Percentiles rank a stretch among this genome's conserved stretches.
Evolutionary conservation across 2,888 invertebrate genomes (phyloP).

Genomic region (Epirrita christyi): DNA sequence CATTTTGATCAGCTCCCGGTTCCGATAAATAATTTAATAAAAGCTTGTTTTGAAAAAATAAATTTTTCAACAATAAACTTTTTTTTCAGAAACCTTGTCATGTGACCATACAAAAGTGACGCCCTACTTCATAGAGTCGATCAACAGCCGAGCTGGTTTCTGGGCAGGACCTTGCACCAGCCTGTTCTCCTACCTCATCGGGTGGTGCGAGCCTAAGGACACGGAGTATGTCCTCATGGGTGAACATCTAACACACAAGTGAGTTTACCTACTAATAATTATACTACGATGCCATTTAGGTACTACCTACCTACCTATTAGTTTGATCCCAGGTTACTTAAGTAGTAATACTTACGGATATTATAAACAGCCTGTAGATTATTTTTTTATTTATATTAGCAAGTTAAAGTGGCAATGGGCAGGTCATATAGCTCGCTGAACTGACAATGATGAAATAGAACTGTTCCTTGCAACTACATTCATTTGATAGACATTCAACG

Average conservation of each 20-base stretch:
- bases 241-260: conserved; percentile 92
- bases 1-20: too few relatives aligned
- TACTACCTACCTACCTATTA: background rate
- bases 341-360: too few relatives aligned
- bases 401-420: too few relatives aligned
- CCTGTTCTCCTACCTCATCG: conserved; percentile 92
- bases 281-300: background rate
- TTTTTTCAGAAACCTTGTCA: conserved; percentile 89
- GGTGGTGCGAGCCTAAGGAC: conserved; percentile 92
- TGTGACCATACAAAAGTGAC: conserved; percentile 96
- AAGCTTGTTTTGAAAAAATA: too few relatives aligned
- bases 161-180: conserved; percentile 94
- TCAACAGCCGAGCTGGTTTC: conserved; percentile 91
- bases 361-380: too few relatives aligned
- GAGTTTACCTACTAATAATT: conserved; percentile 55
- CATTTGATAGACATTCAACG: too few relatives aligned
- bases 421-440: too few relatives aligned
- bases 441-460: too few relatives aligned
- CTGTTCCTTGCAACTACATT: too few relatives aligned
- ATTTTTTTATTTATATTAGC: too few relatives aligned
- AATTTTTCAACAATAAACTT: too few relatives aligned
- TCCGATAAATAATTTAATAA: too few relatives aligned
- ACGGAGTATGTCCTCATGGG: conserved; percentile 94
- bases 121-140: conserved; percentile 95
- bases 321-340: background rate